Percentiles rank a stretch among this genome's conserved stretches.
These are phyloP conservation scores for Malacoctenus gilli DNA, from an alignment of 2,797 vertebrate genomes.

Conservation along the genomic window DNA sequence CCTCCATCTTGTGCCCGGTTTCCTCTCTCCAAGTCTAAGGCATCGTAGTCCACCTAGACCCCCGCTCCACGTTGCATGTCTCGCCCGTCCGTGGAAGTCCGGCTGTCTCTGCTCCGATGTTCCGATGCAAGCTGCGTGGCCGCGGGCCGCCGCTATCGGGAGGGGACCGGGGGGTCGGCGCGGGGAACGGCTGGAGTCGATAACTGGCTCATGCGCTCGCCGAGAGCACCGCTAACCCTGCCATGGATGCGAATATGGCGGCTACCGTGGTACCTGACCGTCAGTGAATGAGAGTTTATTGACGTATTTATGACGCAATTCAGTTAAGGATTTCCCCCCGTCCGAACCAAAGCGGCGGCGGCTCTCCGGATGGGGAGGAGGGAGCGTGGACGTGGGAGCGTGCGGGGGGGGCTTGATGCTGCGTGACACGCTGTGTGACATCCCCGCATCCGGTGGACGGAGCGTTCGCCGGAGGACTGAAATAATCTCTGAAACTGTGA, in stretches of 20 bases:
- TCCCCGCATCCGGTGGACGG: conserved; percentile 42
- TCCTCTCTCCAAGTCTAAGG: conserved; percentile 83
- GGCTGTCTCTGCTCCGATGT: conserved; percentile 55
- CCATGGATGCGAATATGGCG: conserved; percentile 86
- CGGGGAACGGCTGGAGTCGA: conserved; percentile 44
- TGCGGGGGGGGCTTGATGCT: too few relatives aligned
- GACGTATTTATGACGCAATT: conserved; percentile 86
- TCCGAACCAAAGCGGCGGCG: conserved; percentile 66
- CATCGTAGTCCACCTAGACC: conserved; percentile 84
- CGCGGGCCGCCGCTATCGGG: conserved; percentile 36
- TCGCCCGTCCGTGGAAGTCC: conserved; percentile 65
- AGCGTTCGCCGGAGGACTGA: conserved; percentile 7
- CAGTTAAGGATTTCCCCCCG: conserved; percentile 83
- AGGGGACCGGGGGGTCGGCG: conserved; percentile 43
- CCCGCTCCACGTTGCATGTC: conserved; percentile 79
- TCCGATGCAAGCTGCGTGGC: conserved; percentile 43
- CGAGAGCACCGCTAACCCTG: conserved; percentile 72
- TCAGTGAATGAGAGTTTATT: conserved; percentile 81
- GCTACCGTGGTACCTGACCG: conserved; percentile 81
- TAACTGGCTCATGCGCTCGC: conserved; percentile 71
- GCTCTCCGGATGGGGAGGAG: conserved; percentile 38
- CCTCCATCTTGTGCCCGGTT: conserved; percentile 91
- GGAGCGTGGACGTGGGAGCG: conserved; percentile 8
- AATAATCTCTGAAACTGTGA: too few relatives aligned
- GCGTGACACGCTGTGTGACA: conserved; percentile 11